These are phyloP conservation scores for Microplitis demolitor DNA, from an alignment of 1,140 invertebrate species.

Conservation along the genomic window DNA sequence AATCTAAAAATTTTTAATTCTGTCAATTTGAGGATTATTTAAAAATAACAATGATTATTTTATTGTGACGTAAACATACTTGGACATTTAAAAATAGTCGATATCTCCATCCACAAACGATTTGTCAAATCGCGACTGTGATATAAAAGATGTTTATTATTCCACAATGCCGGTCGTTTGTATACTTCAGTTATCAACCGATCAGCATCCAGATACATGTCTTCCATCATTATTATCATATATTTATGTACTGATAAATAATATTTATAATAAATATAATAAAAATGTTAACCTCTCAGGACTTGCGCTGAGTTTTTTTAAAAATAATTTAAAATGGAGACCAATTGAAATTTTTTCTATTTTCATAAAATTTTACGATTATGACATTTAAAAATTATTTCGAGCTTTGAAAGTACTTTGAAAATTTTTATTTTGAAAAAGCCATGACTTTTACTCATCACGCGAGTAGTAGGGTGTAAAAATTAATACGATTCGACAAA, in stretches of 20 bases:
- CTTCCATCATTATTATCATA: constrained; percentile 44
- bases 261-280: background rate
- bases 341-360: too few relatives aligned
- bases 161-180: constrained; percentile 58
- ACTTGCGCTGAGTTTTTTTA: too few relatives aligned
- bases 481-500: too few relatives aligned
- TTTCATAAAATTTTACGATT: too few relatives aligned
- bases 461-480: too few relatives aligned
- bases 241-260: background rate
- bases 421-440: too few relatives aligned
- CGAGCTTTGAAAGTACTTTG: too few relatives aligned
- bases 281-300: too few relatives aligned
- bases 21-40: background rate
- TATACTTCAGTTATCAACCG: constrained; percentile 57
- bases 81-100: constrained; percentile 54
- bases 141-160: constrained; percentile 55
- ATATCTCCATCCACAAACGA: constrained; percentile 58
- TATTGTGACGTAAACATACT: constrained; percentile 41
- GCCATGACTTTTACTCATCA: too few relatives aligned
- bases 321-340: too few relatives aligned
- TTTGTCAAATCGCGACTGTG: constrained; percentile 58
- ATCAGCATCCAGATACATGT: constrained; percentile 56
- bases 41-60: too few relatives aligned
- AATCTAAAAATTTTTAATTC: background rate
- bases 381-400: too few relatives aligned